Conservation (phyloP, 2,113 vertebrate genomes). For the Poecilia latipinna region DNA sequence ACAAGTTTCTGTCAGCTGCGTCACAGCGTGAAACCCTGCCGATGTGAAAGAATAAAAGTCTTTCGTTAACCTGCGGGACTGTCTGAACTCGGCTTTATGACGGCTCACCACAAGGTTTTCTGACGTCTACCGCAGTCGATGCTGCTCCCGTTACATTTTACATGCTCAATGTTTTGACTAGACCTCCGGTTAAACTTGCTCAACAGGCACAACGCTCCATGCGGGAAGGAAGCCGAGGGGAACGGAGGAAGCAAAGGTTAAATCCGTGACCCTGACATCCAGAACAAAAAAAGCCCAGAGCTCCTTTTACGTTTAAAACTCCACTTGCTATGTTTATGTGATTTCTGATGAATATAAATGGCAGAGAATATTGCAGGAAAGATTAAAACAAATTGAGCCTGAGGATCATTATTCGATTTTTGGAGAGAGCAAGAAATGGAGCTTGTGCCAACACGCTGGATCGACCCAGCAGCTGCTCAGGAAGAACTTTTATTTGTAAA, state of each 20-base stretch:
- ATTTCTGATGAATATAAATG: not conserved
- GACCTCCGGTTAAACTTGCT: slow-evolving; percentile 47
- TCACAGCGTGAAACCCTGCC: too few species aligned
- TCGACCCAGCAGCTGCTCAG: slow-evolving; percentile 51
- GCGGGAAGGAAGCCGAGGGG: slow-evolving; percentile 68
- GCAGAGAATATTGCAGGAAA: too few species aligned
- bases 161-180: slow-evolving; percentile 3
- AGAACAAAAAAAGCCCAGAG: slow-evolving; percentile 20
- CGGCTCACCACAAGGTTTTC: too few species aligned
- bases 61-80: too few species aligned
- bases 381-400: too few species aligned
- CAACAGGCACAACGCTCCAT: slow-evolving; percentile 41
- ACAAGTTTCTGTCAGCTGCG: too few species aligned
- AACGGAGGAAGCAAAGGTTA: slow-evolving; percentile 55
- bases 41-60: too few species aligned
- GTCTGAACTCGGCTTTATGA: too few species aligned
- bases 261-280: slow-evolving; percentile 47
- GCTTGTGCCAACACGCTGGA: slow-evolving; percentile 34
- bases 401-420: too few species aligned
- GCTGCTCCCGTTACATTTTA: too few species aligned
- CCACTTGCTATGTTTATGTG: not conserved
- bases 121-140: too few species aligned
- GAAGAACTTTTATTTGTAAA: slow-evolving; percentile 33
- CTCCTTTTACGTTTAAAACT: not conserved
- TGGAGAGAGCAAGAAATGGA: not conserved